phyloP scores from a whole-genome alignment of 2,888 invertebrate species.

The Leptinotarsa tumamoca region DNA sequence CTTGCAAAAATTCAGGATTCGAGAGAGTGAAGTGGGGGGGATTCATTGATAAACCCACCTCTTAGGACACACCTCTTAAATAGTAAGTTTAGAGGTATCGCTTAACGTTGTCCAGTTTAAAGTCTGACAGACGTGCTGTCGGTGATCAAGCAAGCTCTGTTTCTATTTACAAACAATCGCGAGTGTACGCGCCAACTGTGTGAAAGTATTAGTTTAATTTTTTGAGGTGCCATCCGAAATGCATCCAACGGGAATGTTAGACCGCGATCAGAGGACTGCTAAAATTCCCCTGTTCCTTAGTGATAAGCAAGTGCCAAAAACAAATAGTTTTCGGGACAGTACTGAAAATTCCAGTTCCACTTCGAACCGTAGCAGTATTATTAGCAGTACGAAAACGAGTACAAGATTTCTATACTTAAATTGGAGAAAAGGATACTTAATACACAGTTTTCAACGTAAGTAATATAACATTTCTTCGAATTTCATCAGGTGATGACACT shows the following conservation, averaged over 20 bases:
- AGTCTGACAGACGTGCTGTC: conserved; percentile 47
- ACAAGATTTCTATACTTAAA: conserved; percentile 50
- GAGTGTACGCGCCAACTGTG: conserved; percentile 35
- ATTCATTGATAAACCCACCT: conserved; percentile 49
- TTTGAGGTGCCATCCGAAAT: background rate
- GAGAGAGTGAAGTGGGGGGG: conserved; percentile 31
- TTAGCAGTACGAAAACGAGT: conserved; percentile 30
- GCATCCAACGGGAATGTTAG: conserved; percentile 60
- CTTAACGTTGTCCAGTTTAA: conserved; percentile 46
- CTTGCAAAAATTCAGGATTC: conserved; percentile 11
- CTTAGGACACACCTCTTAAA: conserved; percentile 50
- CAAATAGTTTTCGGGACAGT: conserved; percentile 24
- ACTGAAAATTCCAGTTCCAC: conserved; percentile 17
- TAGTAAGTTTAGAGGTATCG: conserved; percentile 48
- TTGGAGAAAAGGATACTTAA: conserved; percentile 56
- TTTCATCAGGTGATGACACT: background rate
- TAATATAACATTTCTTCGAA: conserved; percentile 31
- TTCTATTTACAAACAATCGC: conserved; percentile 45
- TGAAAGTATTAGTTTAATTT: conserved; percentile 25
- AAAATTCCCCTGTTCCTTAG: conserved; percentile 48
- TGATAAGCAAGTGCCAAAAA: conserved; percentile 46
- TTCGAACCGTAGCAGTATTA: conserved; percentile 41
- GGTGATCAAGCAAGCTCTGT: conserved; percentile 42
- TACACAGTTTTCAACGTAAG: conserved; percentile 62
- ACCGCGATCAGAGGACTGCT: conserved; percentile 63